Conservation (phyloP, 2,113 vertebrate genomes). For the Oreochromis spilurus region DNA sequence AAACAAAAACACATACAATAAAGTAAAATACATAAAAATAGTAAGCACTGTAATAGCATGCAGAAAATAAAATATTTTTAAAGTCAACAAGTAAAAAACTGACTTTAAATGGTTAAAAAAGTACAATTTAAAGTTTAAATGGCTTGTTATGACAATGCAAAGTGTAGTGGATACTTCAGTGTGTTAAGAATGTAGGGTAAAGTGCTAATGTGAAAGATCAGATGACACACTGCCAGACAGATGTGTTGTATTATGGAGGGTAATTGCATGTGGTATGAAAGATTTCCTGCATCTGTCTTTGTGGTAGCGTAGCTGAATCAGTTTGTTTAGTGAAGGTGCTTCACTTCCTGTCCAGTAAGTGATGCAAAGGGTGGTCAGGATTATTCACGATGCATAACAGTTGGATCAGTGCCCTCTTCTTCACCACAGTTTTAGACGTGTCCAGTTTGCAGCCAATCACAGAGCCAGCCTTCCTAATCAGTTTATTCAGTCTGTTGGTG, state of each 20-base stretch:
- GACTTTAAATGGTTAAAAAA: neutral
- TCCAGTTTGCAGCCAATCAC: neutral
- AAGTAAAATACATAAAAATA: neutral
- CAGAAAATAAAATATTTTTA: neutral
- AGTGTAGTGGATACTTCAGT: neutral
- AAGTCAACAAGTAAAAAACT: neutral
- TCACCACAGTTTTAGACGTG: neutral
- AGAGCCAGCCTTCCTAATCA: neutral
- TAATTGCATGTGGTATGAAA: neutral
- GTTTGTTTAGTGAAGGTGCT: neutral
- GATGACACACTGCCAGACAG: neutral
- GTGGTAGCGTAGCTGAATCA: neutral
- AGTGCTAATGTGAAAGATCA: neutral
- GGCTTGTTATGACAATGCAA: neutral
- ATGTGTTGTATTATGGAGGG: neutral
- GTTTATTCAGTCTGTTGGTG: neutral
- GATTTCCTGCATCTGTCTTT: neutral
- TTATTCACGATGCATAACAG: neutral
- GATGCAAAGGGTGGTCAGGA: neutral
- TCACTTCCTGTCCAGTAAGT: neutral
- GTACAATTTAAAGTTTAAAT: neutral
- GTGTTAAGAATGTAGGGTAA: neutral
- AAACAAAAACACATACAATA: neutral
- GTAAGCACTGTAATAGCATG: neutral
- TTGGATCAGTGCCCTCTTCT: neutral